Percentiles rank a stretch among this genome's conserved stretches.
Evolutionary conservation across 2,113 vertebrate genomes (phyloP).

Genomic region (Misgurnus anguillicaudatus): DNA sequence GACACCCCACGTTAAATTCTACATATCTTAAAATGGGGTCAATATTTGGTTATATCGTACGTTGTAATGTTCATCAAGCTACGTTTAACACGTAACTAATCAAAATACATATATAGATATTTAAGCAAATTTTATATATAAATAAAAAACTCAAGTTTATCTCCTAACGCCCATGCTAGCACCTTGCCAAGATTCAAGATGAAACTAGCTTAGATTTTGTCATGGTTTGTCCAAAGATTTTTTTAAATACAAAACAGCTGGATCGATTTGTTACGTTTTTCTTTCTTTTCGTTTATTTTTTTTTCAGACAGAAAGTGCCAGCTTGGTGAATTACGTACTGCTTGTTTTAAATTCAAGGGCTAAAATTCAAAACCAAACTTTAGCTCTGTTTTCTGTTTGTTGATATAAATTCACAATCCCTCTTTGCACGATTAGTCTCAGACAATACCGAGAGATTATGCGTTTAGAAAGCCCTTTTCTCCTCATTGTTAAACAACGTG

Average conservation of each 20-base stretch:
- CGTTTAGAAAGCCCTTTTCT: constrained; percentile 11
- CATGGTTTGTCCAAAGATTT: constrained; percentile 14
- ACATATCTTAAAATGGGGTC: constrained; percentile 6
- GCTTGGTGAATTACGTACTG: neutral
- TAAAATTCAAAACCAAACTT: constrained; percentile 45
- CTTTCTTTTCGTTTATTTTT: neutral
- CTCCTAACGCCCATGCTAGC: neutral
- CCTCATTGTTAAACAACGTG: constrained; percentile 5
- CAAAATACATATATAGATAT: neutral
- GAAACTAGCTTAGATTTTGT: constrained; percentile 13
- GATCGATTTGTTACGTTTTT: neutral
- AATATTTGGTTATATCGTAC: no score
- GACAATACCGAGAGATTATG: neutral
- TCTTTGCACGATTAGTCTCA: neutral
- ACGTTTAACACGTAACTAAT: neutral
- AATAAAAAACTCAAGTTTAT: neutral
- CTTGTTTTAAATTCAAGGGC: constrained; percentile 45
- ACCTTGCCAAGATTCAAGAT: neutral
- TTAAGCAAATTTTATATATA: constrained; percentile 2
- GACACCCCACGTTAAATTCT: neutral
- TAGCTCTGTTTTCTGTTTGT: constrained; percentile 29
- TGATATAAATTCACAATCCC: constrained; percentile 3
- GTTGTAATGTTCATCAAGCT: neutral
- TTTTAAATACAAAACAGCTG: neutral
- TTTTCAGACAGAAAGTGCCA: constrained; percentile 10